These are phyloP conservation scores for Agriopis leucophaearia DNA, from an alignment of 2,888 invertebrate genomes.

Conservation along the genomic window DNA sequence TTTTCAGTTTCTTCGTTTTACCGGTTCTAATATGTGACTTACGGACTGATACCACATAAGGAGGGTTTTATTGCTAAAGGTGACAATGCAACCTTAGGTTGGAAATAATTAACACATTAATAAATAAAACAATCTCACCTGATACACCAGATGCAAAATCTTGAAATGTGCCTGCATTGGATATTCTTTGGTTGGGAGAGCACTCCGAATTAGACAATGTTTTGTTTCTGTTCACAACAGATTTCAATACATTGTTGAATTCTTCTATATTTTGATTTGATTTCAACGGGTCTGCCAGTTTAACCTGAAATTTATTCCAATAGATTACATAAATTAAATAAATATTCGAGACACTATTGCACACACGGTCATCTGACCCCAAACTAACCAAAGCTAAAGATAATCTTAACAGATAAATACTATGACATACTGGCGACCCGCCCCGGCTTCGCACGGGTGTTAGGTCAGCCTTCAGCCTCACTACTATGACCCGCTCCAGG, in stretches of 20 bases:
- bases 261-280: constrained; percentile 65
- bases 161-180: constrained; percentile 62
- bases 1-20: too few species aligned
- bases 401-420: too few species aligned
- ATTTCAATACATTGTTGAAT: constrained; percentile 62
- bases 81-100: too few species aligned
- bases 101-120: constrained; percentile 8
- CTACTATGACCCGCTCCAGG: too few species aligned
- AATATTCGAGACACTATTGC: background rate
- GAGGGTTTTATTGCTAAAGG: too few species aligned
- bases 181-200: constrained; percentile 49
- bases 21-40: too few species aligned
- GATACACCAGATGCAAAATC: constrained; percentile 67
- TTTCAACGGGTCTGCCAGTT: constrained; percentile 50
- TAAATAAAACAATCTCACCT: constrained; percentile 54
- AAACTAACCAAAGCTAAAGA: too few species aligned
- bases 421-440: too few species aligned
- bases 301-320: constrained; percentile 51
- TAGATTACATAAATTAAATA: background rate
- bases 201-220: constrained; percentile 43
- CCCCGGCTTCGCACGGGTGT: too few species aligned
- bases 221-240: constrained; percentile 58
- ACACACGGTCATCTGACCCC: too few species aligned
- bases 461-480: too few species aligned
- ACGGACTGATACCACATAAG: too few species aligned